These are phyloP conservation scores for Drosophila watanabei DNA, from an alignment of 1,140 invertebrate species.

Conservation along the genomic window DNA sequence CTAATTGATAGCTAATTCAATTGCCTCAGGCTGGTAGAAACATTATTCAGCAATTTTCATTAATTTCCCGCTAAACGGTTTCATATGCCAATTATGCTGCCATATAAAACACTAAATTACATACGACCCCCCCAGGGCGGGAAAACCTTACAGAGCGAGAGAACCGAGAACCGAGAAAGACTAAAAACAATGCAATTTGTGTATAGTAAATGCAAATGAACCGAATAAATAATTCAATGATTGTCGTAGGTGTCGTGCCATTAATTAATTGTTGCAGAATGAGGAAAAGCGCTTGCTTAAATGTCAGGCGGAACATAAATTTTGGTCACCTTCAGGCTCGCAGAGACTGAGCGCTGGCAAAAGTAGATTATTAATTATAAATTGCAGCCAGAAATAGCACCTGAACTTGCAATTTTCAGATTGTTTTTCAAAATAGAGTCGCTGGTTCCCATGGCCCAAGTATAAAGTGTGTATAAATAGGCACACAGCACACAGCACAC, in stretches of 20 bases:
- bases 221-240: conserved; percentile 38
- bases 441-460: not conserved
- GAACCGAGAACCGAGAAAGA: not conserved
- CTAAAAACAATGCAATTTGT: conserved; percentile 28
- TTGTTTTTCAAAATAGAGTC: conserved; percentile 45
- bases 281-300: conserved; percentile 28
- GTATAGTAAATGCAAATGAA: conserved; percentile 31
- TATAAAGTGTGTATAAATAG: conserved; percentile 32
- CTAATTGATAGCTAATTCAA: conserved; percentile 66
- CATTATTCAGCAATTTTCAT: conserved; percentile 56
- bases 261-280: conserved; percentile 70
- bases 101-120: conserved; percentile 56
- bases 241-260: conserved; percentile 60
- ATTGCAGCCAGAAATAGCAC: conserved; percentile 46
- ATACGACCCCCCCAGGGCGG: conserved; percentile 32
- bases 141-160: not conserved
- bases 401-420: conserved; percentile 29
- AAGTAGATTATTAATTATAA: conserved; percentile 62
- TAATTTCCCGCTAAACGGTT: conserved; percentile 50
- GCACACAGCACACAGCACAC: conserved; percentile 22
- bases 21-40: conserved; percentile 41
- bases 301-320: conserved; percentile 77
- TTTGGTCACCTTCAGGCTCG: conserved; percentile 50
- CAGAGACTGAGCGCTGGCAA: conserved; percentile 24
- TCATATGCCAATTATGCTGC: conserved; percentile 55